Evolutionary conservation across 2,888 invertebrate genomes (phyloP), one percentile per base, ranked within the genome.

Genomic region (Bellardia pandia): DNA sequence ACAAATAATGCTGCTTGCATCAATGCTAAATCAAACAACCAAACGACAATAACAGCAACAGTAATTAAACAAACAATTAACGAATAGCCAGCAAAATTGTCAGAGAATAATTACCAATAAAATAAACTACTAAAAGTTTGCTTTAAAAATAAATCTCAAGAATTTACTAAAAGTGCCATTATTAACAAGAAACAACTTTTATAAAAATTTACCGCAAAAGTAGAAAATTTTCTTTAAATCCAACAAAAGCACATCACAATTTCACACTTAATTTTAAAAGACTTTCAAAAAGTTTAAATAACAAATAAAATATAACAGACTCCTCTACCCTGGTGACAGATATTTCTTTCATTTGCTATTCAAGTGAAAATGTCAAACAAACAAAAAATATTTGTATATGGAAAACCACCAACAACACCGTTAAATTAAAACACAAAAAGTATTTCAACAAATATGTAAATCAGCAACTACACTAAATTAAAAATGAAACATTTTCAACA

Each of bases 261-360:
- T 71, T 42, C 13, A 23, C 23, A 23, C 56, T 30, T 2, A 23
- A 33, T 30, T 23, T 11, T 45, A 11, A 5, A 58, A 58, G 4
- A 58, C 13, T 23, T 23, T 23, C 23, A 23, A 23, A 23, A 23
- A 23, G 23, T 23, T 23, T 23, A 23, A 23, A 23, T 23, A 23
- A 23, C 0, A 23, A 23, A 1, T 23, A 23, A 23, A 23, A 23
- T 23, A 23, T 23, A 1, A 56, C 56, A 58, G 51, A 51, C 53
- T 58, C 37, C 58, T 23, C 33, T 40, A 75, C 82, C 87, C 72
- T 81, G 85, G 88, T 85, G 88, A 85, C 85, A 86, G 81, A 85
- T 66, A 85, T 23, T 16, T 83, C 75, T 88, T 89, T 91, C 91
- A 92, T 91, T 90, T 89, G 89, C 90, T 87, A 89, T 87, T 81